These are phyloP conservation scores for Thomomys bottae DNA, from an alignment of 2,113 vertebrate genomes.

Conservation along the genomic window DNA sequence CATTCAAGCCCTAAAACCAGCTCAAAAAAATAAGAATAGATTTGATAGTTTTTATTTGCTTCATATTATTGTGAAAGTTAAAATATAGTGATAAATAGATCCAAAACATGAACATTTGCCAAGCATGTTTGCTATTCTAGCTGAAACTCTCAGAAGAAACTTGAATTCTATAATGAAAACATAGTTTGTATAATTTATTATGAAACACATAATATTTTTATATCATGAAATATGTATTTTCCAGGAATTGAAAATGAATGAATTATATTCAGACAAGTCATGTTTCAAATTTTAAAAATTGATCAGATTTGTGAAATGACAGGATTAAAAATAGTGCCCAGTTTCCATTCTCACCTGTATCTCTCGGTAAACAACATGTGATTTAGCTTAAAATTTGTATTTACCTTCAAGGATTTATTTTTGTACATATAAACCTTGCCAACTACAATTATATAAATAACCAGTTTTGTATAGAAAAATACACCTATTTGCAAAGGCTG, in stretches of 20 bases:
- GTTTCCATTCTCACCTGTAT: neutral
- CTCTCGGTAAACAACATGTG: neutral
- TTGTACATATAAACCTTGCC: neutral
- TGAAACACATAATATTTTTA: constrained; percentile 36
- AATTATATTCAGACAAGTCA: neutral
- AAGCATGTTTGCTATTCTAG: neutral
- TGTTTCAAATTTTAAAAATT: neutral
- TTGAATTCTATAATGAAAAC: neutral
- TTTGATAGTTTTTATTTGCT: neutral
- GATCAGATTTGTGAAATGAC: neutral
- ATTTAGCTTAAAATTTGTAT: neutral
- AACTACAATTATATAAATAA: neutral
- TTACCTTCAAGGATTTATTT: neutral
- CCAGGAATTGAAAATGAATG: constrained; percentile 1
- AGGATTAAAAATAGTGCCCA: constrained; percentile 27
- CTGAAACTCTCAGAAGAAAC: neutral
- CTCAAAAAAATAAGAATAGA: too few relatives aligned
- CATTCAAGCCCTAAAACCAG: too few relatives aligned
- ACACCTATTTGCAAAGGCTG: neutral
- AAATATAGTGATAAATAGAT: neutral
- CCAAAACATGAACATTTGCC: neutral
- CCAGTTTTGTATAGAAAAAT: neutral
- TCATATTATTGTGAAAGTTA: neutral
- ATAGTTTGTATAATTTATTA: constrained; percentile 17
- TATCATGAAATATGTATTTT: constrained; percentile 5